Evolutionary conservation across 2,113 vertebrate species (phyloP).

Genomic region (Sphyrna mokarran): DNA sequence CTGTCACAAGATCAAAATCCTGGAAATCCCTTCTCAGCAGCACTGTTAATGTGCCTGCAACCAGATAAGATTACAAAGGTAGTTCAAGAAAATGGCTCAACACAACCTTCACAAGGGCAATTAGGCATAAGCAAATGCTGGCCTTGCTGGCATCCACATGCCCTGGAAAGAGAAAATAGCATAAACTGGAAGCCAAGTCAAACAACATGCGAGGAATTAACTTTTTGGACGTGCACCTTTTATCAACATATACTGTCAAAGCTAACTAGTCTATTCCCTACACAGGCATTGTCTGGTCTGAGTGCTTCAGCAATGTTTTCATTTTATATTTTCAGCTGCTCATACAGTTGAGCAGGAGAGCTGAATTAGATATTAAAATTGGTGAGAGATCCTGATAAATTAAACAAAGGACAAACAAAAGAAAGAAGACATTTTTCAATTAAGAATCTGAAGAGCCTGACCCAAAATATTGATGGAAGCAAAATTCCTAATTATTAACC

Average conservation of each 20-base stretch:
- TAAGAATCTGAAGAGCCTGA: too few relatives aligned
- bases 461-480: background rate
- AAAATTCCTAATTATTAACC: background rate
- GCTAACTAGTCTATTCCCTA: background rate
- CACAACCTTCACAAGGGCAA: background rate
- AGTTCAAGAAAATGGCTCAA: background rate
- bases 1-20: background rate
- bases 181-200: background rate
- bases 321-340: background rate
- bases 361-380: background rate
- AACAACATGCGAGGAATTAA: background rate
- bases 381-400: background rate
- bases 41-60: background rate
- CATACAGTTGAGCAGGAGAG: background rate
- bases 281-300: background rate
- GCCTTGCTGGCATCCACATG: background rate
- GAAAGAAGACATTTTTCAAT: background rate
- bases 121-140: background rate
- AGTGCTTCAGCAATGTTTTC: background rate
- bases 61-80: too few relatives aligned
- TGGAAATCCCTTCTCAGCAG: background rate
- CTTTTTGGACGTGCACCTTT: background rate
- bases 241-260: background rate
- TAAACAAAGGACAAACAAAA: background rate
- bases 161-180: background rate